These are phyloP conservation scores for Ectobius pallidus DNA, from an alignment of 2,888 invertebrate species.

Conservation along the genomic window DNA sequence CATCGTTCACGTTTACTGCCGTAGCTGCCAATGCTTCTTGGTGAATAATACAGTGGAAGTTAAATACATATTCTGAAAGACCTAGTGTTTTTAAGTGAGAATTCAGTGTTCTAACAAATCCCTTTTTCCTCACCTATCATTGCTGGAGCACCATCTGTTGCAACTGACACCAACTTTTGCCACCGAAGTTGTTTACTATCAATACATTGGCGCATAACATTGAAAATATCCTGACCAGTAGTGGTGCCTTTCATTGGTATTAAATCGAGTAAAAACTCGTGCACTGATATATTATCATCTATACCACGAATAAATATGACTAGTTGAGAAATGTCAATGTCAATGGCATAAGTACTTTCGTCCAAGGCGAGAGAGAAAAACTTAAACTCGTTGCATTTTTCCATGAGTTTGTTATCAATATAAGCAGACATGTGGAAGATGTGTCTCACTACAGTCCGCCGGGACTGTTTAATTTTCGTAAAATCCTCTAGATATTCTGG, in stretches of 20 bases:
- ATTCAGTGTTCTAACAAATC: constrained; percentile 48
- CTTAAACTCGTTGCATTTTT: too few species aligned
- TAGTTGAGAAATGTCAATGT: not conserved
- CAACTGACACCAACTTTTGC: not conserved
- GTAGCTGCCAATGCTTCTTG: constrained; percentile 7
- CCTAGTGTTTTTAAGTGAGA: not conserved
- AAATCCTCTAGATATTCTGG: too few species aligned
- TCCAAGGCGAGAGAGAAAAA: not conserved
- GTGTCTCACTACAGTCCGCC: not conserved
- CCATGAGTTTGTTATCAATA: too few species aligned
- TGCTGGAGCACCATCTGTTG: constrained; percentile 1
- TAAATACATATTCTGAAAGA: not conserved
- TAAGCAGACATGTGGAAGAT: not conserved
- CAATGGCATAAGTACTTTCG: not conserved
- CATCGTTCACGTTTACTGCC: not conserved
- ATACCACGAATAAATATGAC: not conserved
- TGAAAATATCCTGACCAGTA: not conserved
- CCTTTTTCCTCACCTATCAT: constrained; percentile 3
- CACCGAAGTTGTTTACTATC: not conserved
- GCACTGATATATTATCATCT: not conserved
- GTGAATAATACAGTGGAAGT: not conserved
- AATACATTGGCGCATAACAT: not conserved
- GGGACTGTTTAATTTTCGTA: too few species aligned
- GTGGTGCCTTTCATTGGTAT: constrained; percentile 1
- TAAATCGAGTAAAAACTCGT: not conserved